Evolutionary conservation across 2,797 vertebrate species (phyloP).

Genomic region (Sternarchorhynchus goeldii): DNA sequence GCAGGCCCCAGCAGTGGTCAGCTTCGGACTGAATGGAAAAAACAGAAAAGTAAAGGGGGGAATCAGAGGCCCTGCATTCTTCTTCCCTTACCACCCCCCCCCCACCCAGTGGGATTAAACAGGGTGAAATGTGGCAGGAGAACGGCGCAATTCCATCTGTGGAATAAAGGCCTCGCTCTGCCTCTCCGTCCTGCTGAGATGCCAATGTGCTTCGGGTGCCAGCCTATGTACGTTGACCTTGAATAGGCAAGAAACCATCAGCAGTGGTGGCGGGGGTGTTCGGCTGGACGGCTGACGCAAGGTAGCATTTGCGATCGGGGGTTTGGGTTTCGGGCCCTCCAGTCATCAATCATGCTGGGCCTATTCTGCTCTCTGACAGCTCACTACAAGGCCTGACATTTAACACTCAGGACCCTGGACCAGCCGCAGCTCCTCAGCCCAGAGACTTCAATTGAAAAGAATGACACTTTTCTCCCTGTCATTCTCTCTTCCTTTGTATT

Average conservation of each 20-base stretch:
- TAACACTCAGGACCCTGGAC: constrained; percentile 96
- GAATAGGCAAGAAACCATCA: constrained; percentile 81
- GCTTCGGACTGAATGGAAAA: constrained; percentile 68
- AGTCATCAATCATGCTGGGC: constrained; percentile 99
- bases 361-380: constrained; percentile 99
- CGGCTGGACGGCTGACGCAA: constrained; percentile 85
- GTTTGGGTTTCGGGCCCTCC: constrained; percentile 97
- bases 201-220: constrained; percentile 77
- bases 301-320: constrained; percentile 96
- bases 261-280: constrained; percentile 60
- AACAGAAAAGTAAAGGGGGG: constrained; percentile 43
- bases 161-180: constrained; percentile 61
- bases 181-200: constrained; percentile 78
- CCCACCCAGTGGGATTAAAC: constrained; percentile 74
- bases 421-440: constrained; percentile 86
- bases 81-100: constrained; percentile 35
- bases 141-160: constrained; percentile 63
- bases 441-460: constrained; percentile 81
- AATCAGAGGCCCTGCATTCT: constrained; percentile 61
- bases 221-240: constrained; percentile 87
- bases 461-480: constrained; percentile 66
- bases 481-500: constrained; percentile 54
- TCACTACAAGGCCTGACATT: constrained; percentile 99
- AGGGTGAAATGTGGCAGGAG: constrained; percentile 75
- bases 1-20: constrained; percentile 63